Conservation (phyloP, 1,140 invertebrate species). For the Uloborus diversus region DNA sequence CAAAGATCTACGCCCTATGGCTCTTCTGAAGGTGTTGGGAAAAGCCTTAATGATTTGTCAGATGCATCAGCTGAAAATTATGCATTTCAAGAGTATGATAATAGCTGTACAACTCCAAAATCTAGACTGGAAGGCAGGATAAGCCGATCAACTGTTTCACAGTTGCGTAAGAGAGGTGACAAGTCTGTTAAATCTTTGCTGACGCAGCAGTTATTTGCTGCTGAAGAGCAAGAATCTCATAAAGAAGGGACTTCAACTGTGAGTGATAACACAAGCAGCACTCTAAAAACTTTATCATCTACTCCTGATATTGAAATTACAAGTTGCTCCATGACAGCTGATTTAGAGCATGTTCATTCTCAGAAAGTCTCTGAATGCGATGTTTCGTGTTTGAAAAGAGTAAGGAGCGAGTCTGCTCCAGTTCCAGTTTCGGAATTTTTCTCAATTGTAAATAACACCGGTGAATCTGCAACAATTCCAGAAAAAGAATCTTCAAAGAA, state of each 20-base stretch:
- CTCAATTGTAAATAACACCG: not conserved
- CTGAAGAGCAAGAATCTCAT: conserved; percentile 22
- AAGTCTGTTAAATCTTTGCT: conserved; percentile 42
- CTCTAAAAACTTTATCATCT: not conserved
- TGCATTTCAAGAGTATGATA: conserved; percentile 31
- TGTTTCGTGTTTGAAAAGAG: not conserved
- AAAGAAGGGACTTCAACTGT: not conserved
- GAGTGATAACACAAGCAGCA: not conserved
- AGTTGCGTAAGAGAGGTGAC: conserved; percentile 29
- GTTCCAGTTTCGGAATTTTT: not conserved
- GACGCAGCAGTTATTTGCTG: conserved; percentile 40
- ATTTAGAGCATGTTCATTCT: conserved; percentile 17
- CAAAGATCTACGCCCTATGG: conserved; percentile 25
- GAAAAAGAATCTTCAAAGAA: not conserved
- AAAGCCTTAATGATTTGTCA: conserved; percentile 36
- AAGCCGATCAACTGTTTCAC: conserved; percentile 41
- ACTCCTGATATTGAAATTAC: conserved; percentile 52
- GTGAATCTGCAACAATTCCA: not conserved
- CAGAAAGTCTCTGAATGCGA: not conserved
- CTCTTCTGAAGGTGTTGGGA: conserved; percentile 4
- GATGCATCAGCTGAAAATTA: conserved; percentile 15
- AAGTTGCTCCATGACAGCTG: conserved; percentile 18
- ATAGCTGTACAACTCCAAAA: conserved; percentile 31
- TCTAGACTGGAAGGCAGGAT: conserved; percentile 39
- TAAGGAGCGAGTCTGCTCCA: conserved; percentile 37